These are phyloP conservation scores for Teleiodes luculella DNA, from an alignment of 2,888 invertebrate genomes.

Conservation along the genomic window DNA sequence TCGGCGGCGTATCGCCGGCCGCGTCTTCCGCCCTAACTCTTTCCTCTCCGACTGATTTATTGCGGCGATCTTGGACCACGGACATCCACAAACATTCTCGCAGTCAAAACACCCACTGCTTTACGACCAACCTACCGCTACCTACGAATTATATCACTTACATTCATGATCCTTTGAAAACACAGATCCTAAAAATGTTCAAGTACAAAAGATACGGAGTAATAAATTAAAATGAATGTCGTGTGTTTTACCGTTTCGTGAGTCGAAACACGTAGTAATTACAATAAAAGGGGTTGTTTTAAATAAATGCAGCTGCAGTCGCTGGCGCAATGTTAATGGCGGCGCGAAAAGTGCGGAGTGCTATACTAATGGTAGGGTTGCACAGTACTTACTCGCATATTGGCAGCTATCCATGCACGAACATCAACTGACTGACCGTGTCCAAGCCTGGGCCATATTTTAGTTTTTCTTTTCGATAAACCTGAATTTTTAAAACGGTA, in stretches of 20 bases:
- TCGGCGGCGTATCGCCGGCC: conserved; percentile 45
- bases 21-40: conserved; percentile 53
- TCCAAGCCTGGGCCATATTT: not conserved
- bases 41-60: conserved; percentile 62
- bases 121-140: conserved; percentile 60
- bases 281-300: conserved; percentile 49
- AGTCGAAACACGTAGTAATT: conserved; percentile 47
- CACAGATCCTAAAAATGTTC: too few relatives aligned
- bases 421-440: conserved; percentile 35
- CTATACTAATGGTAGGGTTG: conserved; percentile 48
- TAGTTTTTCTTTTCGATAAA: too few relatives aligned
- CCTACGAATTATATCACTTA: conserved; percentile 46
- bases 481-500: too few relatives aligned
- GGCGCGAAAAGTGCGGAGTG: conserved; percentile 22
- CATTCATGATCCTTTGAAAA: not conserved
- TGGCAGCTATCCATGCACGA: conserved; percentile 58
- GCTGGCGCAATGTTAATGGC: conserved; percentile 38
- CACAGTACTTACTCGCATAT: conserved; percentile 42
- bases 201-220: not conserved
- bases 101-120: conserved; percentile 57
- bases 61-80: conserved; percentile 45
- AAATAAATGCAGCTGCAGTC: conserved; percentile 46
- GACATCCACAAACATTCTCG: conserved; percentile 50
- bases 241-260: conserved; percentile 39
- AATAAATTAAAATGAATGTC: conserved; percentile 29